Percentiles rank a stretch among this genome's conserved stretches.
Evolutionary conservation across 2,797 vertebrate species (phyloP).

Genomic region (Karalla daura): DNA sequence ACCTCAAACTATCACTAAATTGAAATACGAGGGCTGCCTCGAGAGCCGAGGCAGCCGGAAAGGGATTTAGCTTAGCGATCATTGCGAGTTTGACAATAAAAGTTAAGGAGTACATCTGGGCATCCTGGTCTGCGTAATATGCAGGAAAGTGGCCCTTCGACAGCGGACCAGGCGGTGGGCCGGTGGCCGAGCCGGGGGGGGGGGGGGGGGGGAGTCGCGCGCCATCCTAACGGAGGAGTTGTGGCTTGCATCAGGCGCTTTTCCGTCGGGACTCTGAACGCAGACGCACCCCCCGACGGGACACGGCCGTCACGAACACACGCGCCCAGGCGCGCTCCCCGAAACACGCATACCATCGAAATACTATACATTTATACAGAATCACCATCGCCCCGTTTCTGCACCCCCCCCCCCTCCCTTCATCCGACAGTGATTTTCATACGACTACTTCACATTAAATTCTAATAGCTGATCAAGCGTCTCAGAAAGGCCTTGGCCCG

Average conservation of each 20-base stretch:
- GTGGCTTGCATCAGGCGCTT: constrained; percentile 4
- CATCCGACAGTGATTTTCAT: constrained; percentile 31
- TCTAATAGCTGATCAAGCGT: constrained; percentile 27
- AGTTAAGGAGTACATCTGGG: not conserved
- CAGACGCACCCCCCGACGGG: constrained; percentile 7
- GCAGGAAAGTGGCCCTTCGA: not conserved
- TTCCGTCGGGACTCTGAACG: constrained; percentile 13
- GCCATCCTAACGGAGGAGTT: not conserved
- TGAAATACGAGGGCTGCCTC: not conserved
- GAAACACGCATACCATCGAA: constrained; percentile 71
- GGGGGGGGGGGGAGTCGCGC: not conserved
- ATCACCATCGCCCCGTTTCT: constrained; percentile 35
- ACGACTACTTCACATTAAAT: constrained; percentile 32
- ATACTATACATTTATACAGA: constrained; percentile 81
- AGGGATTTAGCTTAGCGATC: not conserved
- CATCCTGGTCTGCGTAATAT: not conserved
- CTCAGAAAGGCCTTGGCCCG: constrained; percentile 38
- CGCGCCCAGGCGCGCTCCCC: constrained; percentile 55
- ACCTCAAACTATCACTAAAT: constrained; percentile 14
- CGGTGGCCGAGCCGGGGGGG: not conserved
- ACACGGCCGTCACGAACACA: constrained; percentile 19
- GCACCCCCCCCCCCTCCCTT: too few species aligned
- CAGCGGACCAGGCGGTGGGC: not conserved
- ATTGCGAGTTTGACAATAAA: not conserved
- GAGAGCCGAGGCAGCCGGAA: not conserved